Evolutionary conservation across 2,797 vertebrate genomes (phyloP).

Genomic region (Anomalospiza imberbis): DNA sequence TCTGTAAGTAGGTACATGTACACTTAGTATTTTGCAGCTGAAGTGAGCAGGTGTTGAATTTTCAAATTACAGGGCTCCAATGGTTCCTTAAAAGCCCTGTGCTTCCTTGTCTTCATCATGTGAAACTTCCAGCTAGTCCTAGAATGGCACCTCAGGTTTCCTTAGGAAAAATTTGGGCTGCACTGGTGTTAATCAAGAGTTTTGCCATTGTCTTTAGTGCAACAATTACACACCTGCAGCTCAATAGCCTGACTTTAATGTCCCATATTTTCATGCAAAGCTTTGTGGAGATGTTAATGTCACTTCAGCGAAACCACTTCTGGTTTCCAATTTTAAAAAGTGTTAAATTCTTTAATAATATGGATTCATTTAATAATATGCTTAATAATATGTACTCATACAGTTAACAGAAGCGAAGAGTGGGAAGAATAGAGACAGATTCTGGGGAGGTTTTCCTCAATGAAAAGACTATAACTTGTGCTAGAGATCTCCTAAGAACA

Average conservation of each 20-base stretch:
- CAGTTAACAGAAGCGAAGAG: not conserved
- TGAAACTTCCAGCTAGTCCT: not conserved
- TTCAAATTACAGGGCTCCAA: not conserved
- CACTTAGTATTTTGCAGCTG: not conserved
- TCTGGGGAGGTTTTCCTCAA: not conserved
- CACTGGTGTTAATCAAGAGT: not conserved
- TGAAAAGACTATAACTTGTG: not conserved
- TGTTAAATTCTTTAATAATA: not conserved
- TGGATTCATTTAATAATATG: not conserved
- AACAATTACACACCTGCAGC: not conserved
- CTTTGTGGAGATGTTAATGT: not conserved
- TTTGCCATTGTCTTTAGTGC: not conserved
- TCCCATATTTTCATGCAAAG: not conserved
- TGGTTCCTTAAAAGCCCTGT: not conserved
- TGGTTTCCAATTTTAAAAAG: not conserved
- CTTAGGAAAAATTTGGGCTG: not conserved
- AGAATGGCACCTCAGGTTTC: not conserved
- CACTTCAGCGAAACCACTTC: not conserved
- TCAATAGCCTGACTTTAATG: not conserved
- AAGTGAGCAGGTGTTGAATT: not conserved
- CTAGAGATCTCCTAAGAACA: not conserved
- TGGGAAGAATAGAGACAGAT: not conserved
- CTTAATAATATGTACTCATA: not conserved
- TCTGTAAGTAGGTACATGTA: not conserved
- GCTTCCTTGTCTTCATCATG: not conserved